Percentiles rank a stretch among this genome's conserved stretches.
Conservation (phyloP, 2,888 invertebrate species). For the Mythimna lalbum region DNA sequence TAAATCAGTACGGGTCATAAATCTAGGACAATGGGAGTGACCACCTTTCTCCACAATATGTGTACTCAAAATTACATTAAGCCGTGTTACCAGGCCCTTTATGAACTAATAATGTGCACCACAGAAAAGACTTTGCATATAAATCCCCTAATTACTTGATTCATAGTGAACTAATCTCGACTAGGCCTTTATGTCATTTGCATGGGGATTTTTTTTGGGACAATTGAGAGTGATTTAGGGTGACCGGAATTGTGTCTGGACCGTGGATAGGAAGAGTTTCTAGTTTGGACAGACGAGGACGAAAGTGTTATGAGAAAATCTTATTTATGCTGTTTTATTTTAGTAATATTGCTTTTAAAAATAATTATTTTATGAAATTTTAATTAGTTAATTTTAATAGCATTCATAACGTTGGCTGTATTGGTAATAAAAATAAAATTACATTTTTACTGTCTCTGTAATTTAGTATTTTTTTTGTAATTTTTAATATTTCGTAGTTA, state of each 20-base stretch:
- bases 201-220: constrained; percentile 79
- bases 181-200: constrained; percentile 82
- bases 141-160: constrained; percentile 90
- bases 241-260: constrained; percentile 72
- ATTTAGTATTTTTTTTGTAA: too few relatives aligned
- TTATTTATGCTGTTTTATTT: not conserved
- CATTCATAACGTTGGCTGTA: too few relatives aligned
- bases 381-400: too few relatives aligned
- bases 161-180: constrained; percentile 85
- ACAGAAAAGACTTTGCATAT: constrained; percentile 89
- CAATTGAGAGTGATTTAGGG: constrained; percentile 87
- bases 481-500: too few relatives aligned
- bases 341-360: too few relatives aligned
- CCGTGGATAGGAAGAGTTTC: constrained; percentile 60
- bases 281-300: constrained; percentile 45
- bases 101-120: constrained; percentile 88
- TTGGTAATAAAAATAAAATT: too few relatives aligned
- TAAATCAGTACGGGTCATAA: constrained; percentile 87
- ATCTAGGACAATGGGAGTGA: constrained; percentile 88
- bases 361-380: too few relatives aligned
- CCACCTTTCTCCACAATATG: constrained; percentile 80
- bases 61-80: constrained; percentile 84
- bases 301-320: constrained; percentile 39
- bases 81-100: constrained; percentile 82
- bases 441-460: too few relatives aligned